Base-by-base conservation (phyloP, 2,888 invertebrate species). In the Cataglyphis altisquamis region DNA sequence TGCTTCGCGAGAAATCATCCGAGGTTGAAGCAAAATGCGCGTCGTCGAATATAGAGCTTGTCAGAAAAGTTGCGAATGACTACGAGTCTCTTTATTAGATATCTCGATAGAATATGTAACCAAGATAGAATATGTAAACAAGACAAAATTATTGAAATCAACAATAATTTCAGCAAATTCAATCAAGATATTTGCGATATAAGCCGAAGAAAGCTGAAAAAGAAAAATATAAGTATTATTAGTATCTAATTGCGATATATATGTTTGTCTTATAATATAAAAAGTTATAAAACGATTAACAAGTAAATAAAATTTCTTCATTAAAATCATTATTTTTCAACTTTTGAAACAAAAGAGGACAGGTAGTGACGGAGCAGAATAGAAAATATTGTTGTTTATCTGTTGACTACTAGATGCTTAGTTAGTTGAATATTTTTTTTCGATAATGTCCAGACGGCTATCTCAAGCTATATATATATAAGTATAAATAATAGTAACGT, bases 1-100 rank as follows among this genome's bases (percentile, higher is more conserved):
- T 41, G 41, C 62, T 1, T 64, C 39, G 60, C 60, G 66, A 52
- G n/a, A 86, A 82, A 84, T 70, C 67, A 72, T 77, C 63, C 60
- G 25, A 25, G 64, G 45, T 52, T 75, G 64, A 55, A 85, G 84
- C 68, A 12, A 63, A 21, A 21, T 32, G 18, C 72, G 1, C 32
- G 21, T 25, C 12, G 64, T 18, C 21, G 25, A 64, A 36, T 25
- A 48, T 18, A 9, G 45, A 45, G 45, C 9, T 48, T 15, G 32
- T 45, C n/a, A 41, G 63, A 64, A 66, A 64, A 64, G 36, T 12
- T 21, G 25, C 21, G 10, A 1, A 29, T 2, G 29, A 29, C 1
- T 32, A 15, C 12, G 15, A 15, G 21, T 57, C 21, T 48, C 45
- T 32, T 18, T n/a, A 18, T 18, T 29, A 9, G 39, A 36, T 55